phyloP scores from a whole-genome alignment of 2,797 vertebrate species.

The Leucoraja ocellata region DNA sequence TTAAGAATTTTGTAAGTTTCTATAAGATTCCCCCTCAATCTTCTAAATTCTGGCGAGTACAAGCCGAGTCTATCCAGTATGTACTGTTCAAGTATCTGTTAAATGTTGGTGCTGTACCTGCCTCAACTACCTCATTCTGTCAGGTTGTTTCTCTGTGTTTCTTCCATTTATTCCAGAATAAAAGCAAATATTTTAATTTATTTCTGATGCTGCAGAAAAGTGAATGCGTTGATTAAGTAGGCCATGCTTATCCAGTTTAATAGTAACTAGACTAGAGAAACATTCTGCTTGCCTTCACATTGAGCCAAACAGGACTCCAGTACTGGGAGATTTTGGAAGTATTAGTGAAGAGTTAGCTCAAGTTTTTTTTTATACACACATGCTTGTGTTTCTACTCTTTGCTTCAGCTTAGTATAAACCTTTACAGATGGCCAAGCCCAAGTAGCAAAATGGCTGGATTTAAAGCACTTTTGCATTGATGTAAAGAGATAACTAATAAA shows the following conservation, averaged over 20 bases:
- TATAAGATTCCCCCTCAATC: no score
- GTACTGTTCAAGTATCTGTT: no score
- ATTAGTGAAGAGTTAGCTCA: neutral
- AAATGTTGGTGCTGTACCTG: no score
- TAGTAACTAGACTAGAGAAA: neutral
- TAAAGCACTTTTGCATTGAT: neutral
- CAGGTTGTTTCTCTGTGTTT: no score
- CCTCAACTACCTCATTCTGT: no score
- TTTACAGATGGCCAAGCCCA: neutral
- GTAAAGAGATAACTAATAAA: neutral
- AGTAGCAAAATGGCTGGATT: neutral
- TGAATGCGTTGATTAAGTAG: neutral
- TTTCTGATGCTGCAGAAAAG: neutral
- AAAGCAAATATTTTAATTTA: neutral
- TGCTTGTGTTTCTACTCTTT: neutral
- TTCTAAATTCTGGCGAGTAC: no score
- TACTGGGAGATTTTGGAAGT: neutral
- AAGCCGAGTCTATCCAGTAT: no score
- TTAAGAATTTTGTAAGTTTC: no score
- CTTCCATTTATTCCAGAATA: neutral
- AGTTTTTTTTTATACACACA: neutral
- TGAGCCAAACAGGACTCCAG: neutral
- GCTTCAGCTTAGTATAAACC: neutral
- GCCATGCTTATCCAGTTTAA: neutral
- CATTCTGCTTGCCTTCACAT: neutral